A percentile compares a stretch with the other conserved stretches of the same genome.
Evolutionary conservation across 1,140 invertebrate genomes (phyloP).

Genomic region (Bombus pascuorum): DNA sequence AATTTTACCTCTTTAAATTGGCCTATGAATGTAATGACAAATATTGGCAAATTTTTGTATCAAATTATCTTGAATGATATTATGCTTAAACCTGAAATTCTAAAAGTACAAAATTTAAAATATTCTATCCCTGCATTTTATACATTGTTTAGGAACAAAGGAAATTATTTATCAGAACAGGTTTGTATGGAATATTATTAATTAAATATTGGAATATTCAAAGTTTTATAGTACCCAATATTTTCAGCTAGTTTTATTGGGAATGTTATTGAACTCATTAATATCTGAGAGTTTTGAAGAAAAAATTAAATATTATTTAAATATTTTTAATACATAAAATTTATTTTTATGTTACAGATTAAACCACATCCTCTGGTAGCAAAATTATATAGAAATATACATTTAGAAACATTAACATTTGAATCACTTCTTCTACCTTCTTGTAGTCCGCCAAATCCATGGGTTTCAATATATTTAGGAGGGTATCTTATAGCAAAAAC

Average conservation of each 20-base stretch:
- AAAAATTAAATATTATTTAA: background rate
- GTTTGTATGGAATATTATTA: slow-evolving; percentile 75
- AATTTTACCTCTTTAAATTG: slow-evolving; percentile 85
- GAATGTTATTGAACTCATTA: background rate
- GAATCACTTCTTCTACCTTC: slow-evolving; percentile 88
- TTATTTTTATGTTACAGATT: slow-evolving; percentile 63
- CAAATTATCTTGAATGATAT: slow-evolving; percentile 93
- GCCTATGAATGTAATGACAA: slow-evolving; percentile 85
- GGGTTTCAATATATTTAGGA: slow-evolving; percentile 86
- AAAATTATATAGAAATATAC: slow-evolving; percentile 86
- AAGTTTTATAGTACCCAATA: background rate
- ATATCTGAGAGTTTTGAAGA: background rate
- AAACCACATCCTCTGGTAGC: slow-evolving; percentile 91
- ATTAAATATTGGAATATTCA: background rate
- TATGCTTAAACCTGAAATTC: slow-evolving; percentile 82
- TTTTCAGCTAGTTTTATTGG: background rate
- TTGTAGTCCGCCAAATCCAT: slow-evolving; percentile 91
- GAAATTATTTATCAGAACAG: slow-evolving; percentile 87
- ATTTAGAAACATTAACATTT: slow-evolving; percentile 87
- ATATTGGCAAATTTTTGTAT: slow-evolving; percentile 92
- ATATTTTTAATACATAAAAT: background rate
- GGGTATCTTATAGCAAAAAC: slow-evolving; percentile 90
- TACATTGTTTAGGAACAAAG: slow-evolving; percentile 88
- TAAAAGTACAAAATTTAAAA: slow-evolving; percentile 22
- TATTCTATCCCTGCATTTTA: slow-evolving; percentile 89